Evolutionary conservation across 2,113 vertebrate species (phyloP).

Genomic region (Emydura subglobosa): DNA sequence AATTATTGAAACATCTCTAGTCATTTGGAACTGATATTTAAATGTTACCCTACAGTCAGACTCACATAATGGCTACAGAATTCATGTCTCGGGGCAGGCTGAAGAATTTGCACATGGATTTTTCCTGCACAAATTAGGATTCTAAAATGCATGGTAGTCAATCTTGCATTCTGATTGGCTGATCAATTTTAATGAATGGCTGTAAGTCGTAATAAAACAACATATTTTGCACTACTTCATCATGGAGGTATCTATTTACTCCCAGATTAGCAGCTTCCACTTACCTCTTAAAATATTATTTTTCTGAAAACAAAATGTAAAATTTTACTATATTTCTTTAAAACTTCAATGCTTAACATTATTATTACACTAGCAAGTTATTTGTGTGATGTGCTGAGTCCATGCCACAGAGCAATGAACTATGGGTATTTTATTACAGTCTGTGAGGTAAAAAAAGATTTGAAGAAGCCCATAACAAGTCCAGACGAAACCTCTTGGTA

Average conservation of each 20-base stretch:
- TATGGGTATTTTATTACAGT: background rate
- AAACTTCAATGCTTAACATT: background rate
- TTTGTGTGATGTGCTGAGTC: background rate
- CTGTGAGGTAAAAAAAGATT: conserved; percentile 7
- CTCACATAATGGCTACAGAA: conserved; percentile 29
- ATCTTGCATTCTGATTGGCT: conserved; percentile 65
- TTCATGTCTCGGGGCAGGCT: conserved; percentile 16
- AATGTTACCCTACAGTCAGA: conserved; percentile 8
- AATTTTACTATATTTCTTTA: conserved; percentile 23
- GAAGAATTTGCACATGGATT: conserved; percentile 58
- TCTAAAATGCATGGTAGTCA: conserved; percentile 64
- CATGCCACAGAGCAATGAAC: background rate
- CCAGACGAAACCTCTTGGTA: conserved; percentile 12
- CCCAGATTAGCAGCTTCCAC: conserved; percentile 30
- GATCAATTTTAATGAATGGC: conserved; percentile 75
- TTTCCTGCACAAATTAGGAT: conserved; percentile 62
- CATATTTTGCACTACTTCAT: conserved; percentile 54
- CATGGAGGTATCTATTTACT: conserved; percentile 35
- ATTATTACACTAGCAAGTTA: background rate
- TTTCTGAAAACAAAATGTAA: conserved; percentile 5
- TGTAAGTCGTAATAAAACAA: conserved; percentile 49
- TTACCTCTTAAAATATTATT: background rate
- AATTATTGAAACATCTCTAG: conserved; percentile 49
- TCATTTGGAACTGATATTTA: conserved; percentile 54
- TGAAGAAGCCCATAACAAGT: conserved; percentile 8